These are phyloP conservation scores for Eulacestoma nigropectus DNA, from an alignment of 2,113 vertebrate genomes.

Conservation along the genomic window DNA sequence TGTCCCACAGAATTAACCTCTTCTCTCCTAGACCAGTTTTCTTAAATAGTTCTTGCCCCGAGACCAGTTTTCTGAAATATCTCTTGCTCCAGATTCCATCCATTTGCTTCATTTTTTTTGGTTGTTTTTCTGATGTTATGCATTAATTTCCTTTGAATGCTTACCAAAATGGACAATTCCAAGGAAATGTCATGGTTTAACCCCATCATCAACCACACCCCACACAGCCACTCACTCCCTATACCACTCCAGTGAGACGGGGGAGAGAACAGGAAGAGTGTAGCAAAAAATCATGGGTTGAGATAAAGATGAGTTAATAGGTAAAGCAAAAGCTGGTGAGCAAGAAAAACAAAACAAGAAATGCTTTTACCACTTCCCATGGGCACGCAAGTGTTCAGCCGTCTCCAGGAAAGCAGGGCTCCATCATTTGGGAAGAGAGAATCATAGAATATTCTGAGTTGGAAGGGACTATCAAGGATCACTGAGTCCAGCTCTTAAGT, in stretches of 20 bases:
- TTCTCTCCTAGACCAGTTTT: background rate
- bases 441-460: background rate
- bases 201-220: accelerated
- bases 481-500: background rate
- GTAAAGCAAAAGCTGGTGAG: background rate
- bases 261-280: background rate
- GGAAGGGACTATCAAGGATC: background rate
- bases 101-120: background rate
- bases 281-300: background rate
- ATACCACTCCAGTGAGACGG: background rate
- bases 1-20: background rate
- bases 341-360: background rate
- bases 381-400: background rate
- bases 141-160: background rate
- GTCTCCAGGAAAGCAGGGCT: background rate
- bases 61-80: background rate
- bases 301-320: background rate
- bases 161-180: background rate
- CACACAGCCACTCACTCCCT: background rate
- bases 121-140: background rate
- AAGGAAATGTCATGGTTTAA: background rate
- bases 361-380: background rate
- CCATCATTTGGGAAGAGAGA: background rate
- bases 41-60: no score
- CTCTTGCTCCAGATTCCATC: background rate